A percentile compares a stretch with the other conserved stretches of the same genome.
Conservation (phyloP, 53 echinoderm and acorn worm species). For the Zoroaster sp. region DNA sequence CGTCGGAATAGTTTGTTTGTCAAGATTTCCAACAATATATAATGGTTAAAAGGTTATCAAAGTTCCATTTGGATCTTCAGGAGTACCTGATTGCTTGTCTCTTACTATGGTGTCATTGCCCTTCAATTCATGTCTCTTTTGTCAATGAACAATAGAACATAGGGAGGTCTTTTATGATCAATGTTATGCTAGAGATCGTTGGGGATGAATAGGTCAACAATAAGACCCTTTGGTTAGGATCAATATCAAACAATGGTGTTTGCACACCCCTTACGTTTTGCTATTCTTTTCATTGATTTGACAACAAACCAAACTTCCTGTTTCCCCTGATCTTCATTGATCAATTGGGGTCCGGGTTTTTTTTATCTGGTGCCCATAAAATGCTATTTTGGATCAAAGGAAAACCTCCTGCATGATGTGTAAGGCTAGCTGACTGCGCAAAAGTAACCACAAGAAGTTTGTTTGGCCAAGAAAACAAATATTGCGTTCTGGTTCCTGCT, state of each 20-base stretch:
- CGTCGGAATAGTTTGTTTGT: too few species aligned
- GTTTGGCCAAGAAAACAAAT: not conserved
- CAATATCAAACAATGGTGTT: not conserved
- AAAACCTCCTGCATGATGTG: not conserved
- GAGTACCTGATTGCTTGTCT: not conserved
- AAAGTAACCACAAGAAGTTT: conserved; percentile 13
- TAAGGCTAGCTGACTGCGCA: not conserved
- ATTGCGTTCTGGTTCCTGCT: not conserved
- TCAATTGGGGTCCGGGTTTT: not conserved
- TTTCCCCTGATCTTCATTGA: too few species aligned
- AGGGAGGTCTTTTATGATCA: not conserved
- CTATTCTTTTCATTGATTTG: not conserved
- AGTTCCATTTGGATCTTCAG: not conserved
- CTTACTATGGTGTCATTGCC: not conserved
- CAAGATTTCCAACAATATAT: not conserved
- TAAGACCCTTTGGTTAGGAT: not conserved
- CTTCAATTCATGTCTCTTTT: not conserved
- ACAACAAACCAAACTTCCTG: not conserved
- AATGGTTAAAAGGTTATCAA: not conserved
- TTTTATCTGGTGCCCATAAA: not conserved
- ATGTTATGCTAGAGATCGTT: not conserved
- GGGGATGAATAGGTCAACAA: not conserved
- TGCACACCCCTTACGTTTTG: not conserved
- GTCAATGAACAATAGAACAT: not conserved
- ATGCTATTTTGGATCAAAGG: conserved; percentile 14